Percentiles rank a stretch among this genome's conserved stretches.
These are phyloP conservation scores for Oscheius sp. DNA, from an alignment of 2,888 invertebrate species.

Conservation along the genomic window DNA sequence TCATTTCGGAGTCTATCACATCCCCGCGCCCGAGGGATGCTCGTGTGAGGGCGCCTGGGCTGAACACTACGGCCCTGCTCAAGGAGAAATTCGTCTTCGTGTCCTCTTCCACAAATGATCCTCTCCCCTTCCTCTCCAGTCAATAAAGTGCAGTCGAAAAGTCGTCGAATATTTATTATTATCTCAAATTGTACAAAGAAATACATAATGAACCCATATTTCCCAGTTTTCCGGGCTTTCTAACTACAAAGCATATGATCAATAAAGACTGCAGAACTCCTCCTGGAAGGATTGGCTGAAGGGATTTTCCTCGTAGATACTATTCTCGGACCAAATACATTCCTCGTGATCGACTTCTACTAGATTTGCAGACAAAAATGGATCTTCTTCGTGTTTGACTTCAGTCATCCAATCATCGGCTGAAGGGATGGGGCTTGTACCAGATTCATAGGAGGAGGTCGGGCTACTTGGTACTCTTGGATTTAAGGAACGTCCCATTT, in stretches of 20 bases:
- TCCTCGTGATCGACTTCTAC: conserved; percentile 15
- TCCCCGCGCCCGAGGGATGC: conserved; percentile 61
- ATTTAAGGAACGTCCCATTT: conserved; percentile 18
- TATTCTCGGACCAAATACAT: not conserved
- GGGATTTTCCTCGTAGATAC: conserved; percentile 1
- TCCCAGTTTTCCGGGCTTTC: no score
- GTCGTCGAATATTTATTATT: no score
- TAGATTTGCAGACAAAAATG: conserved; percentile 2
- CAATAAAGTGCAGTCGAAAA: no score
- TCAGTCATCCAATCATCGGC: conserved; percentile 22
- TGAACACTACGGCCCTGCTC: conserved; percentile 64
- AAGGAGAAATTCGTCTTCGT: conserved; percentile 56
- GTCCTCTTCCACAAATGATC: conserved; percentile 35
- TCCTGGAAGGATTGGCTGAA: conserved; percentile 22
- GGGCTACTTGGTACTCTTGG: conserved; percentile 23
- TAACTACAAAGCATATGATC: no score
- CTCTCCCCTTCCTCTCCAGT: no score
- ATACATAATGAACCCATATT: no score
- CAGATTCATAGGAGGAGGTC: conserved; percentile 13
- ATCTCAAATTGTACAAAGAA: no score
- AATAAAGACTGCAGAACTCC: conserved; percentile 27
- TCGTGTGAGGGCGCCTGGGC: conserved; percentile 56
- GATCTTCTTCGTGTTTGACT: conserved; percentile 26
- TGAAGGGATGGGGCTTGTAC: conserved; percentile 16
- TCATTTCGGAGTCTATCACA: conserved; percentile 64